Base-by-base conservation (phyloP, 2,888 invertebrate species). In the Kuschelorhynchus macadamiae region DNA sequence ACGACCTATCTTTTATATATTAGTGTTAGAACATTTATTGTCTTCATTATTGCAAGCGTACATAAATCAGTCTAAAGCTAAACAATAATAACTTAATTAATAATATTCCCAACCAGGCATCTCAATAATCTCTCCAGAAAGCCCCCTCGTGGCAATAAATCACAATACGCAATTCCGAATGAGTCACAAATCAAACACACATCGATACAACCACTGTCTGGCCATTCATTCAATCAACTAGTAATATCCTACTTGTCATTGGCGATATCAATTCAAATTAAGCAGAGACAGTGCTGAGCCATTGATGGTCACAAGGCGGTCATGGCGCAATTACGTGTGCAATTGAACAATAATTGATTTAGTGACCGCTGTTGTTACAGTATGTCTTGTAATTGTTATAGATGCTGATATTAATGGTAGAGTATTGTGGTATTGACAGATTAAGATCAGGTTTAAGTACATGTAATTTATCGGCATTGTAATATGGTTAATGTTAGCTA, bases 211-310 rank as follows among this genome's bases (percentile, higher is more conserved):
- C 55, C 30, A 18, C 36, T 20, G 52, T 56, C 20, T 20, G 49
- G 46, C 30, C 63, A 60, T 63, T 63, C 63, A 70, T 70, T 70
- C 67, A 67, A 70, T 70, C 66, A 70, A 33, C 30, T 47, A 21
- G 59, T 59, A 68, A 65, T 70, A 65, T 70, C 70, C 62, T 39
- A 42, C 39, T 44, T 42, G 69, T 81, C 82, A 81, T 80, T 81
- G 80, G 77, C 80, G 79, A 77, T 80, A 82, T 82, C 81, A 81
- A 81, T 82, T 79, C 75, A 75, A 75, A 79, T 77, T 79, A 78
- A 75, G 73, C 74, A 67, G 69, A 74, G 71, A 71, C 72, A 65
- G 65, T 59, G 59, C 42, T 25, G 53, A 56, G 12, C 67, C 53
- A 67, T 67, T 67, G 67, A 67, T 46, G 62, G 57, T 41, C 50